Evolutionary conservation across 2,113 vertebrate genomes (phyloP).

Genomic region (Glaucomys volans): DNA sequence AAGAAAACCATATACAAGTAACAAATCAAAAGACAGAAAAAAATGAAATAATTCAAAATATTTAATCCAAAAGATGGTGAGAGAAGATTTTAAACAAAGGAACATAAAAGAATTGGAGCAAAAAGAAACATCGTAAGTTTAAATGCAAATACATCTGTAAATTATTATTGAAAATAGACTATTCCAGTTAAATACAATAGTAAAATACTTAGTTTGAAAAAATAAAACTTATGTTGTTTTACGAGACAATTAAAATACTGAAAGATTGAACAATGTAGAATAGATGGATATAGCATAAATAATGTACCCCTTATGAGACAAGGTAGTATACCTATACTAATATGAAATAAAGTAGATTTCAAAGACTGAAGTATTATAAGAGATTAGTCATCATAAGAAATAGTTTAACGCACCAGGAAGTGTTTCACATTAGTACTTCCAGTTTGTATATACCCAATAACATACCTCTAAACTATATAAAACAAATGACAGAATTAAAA

Average conservation of each 20-base stretch:
- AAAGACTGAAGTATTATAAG: not conserved
- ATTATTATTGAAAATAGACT: not conserved
- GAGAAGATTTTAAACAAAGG: not conserved
- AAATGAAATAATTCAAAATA: constrained; percentile 31
- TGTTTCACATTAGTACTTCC: not conserved
- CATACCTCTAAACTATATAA: not conserved
- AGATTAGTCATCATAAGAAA: not conserved
- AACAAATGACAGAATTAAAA: not conserved
- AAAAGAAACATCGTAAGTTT: constrained; percentile 25
- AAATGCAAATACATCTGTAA: constrained; percentile 26
- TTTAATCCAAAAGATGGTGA: not conserved
- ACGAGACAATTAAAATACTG: not conserved
- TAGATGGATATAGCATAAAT: not conserved
- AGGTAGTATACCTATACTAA: not conserved
- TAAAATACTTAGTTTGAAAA: not conserved
- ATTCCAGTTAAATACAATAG: not conserved
- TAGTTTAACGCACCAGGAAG: not conserved
- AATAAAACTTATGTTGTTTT: not conserved
- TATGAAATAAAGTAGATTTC: not conserved
- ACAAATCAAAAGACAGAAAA: not conserved
- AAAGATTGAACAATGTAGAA: not conserved
- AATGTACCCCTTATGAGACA: not conserved
- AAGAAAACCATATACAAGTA: not conserved
- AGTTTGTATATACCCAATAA: not conserved
- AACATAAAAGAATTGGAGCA: not conserved